Conservation (phyloP, 2,888 invertebrate species). For the Cerceris rybyensis region DNA sequence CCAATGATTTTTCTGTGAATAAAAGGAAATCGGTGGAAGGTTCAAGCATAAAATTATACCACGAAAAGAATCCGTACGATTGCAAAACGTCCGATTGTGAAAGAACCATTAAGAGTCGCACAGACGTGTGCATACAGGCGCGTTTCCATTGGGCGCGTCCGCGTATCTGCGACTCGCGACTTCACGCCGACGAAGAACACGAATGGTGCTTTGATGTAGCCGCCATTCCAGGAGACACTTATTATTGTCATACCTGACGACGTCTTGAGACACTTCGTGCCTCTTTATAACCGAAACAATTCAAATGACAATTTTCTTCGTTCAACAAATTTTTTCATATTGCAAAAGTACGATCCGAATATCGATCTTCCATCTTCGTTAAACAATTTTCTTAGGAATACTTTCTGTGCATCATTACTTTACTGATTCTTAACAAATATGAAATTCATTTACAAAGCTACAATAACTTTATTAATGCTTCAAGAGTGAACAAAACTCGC, state of each 20-base stretch:
- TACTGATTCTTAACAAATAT: too few relatives aligned
- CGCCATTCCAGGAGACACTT: slow-evolving; percentile 80
- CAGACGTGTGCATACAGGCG: slow-evolving; percentile 64
- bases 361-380: neutral
- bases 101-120: slow-evolving; percentile 73
- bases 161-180: slow-evolving; percentile 76
- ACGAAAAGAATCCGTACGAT: slow-evolving; percentile 40
- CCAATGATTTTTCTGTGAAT: too few relatives aligned
- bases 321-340: neutral
- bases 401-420: too few relatives aligned
- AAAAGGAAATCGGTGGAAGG: neutral
- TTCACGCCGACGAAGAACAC: slow-evolving; percentile 68
- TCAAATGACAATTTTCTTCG: neutral
- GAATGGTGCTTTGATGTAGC: slow-evolving; percentile 78
- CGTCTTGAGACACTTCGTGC: slow-evolving; percentile 17
- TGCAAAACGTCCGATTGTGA: slow-evolving; percentile 61
- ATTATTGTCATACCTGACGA: slow-evolving; percentile 71
- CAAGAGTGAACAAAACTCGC: too few relatives aligned
- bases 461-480: too few relatives aligned
- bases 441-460: too few relatives aligned
- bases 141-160: slow-evolving; percentile 74
- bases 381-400: too few relatives aligned
- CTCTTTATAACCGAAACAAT: slow-evolving; percentile 1
- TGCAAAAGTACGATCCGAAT: neutral
- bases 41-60: slow-evolving; percentile 17